These are phyloP conservation scores for Scaptomyza tumidula DNA, from an alignment of 2,888 invertebrate genomes.

Conservation along the genomic window DNA sequence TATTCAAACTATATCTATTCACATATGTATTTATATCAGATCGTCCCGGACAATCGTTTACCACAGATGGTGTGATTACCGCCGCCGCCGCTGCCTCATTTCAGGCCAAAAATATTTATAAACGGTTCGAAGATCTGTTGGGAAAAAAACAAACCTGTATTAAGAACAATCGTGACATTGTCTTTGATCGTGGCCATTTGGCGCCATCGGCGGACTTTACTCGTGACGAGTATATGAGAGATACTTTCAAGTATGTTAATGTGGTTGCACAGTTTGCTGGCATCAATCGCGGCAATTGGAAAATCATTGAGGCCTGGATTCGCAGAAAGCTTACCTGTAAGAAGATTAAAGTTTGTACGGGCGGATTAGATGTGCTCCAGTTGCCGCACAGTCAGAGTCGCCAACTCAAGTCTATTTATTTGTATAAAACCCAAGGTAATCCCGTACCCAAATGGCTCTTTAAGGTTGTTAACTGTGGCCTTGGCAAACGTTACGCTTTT, in stretches of 20 bases:
- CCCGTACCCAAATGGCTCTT: slow-evolving; percentile 58
- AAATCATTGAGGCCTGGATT: slow-evolving; percentile 84
- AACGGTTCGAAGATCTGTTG: slow-evolving; percentile 38
- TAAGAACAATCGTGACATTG: background rate
- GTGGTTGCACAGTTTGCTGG: slow-evolving; percentile 85
- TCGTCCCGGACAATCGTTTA: slow-evolving; percentile 33
- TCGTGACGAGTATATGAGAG: slow-evolving; percentile 84
- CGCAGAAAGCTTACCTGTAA: slow-evolving; percentile 29
- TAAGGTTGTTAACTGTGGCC: slow-evolving; percentile 41
- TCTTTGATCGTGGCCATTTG: slow-evolving; percentile 85
- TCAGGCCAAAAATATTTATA: slow-evolving; percentile 35
- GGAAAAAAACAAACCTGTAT: slow-evolving; percentile 37
- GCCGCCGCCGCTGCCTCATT: slow-evolving; percentile 33
- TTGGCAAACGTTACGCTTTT: slow-evolving; percentile 19
- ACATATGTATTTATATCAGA: background rate
- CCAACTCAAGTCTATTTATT: slow-evolving; percentile 21
- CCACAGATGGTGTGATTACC: slow-evolving; percentile 41
- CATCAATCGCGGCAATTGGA: slow-evolving; percentile 87
- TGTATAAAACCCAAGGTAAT: slow-evolving; percentile 8
- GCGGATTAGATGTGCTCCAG: slow-evolving; percentile 39
- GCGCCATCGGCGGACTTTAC: slow-evolving; percentile 85
- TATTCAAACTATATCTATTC: background rate
- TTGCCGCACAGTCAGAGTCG: slow-evolving; percentile 2
- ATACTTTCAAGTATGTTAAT: slow-evolving; percentile 85
- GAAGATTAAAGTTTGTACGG: slow-evolving; percentile 41